Conservation (phyloP, 2,888 invertebrate species). For the Drosophila borealis region DNA sequence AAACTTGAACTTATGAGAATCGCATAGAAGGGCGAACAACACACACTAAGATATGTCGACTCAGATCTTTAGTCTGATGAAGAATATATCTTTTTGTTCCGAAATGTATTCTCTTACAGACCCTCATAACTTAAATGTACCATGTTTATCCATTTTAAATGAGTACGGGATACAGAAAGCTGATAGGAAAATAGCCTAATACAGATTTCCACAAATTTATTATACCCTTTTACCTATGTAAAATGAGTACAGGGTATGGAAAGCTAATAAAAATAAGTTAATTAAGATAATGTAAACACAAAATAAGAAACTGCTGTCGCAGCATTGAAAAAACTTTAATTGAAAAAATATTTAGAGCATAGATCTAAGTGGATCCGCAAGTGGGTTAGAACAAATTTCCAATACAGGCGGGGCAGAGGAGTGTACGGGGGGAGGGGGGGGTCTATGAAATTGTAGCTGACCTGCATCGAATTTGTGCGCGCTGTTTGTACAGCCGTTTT, state of each 20-base stretch:
- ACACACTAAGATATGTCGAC: background rate
- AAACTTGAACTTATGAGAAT: background rate
- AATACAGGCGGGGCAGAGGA: background rate
- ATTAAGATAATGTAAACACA: conserved; percentile 48
- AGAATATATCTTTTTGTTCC: too few relatives aligned
- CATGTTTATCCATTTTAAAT: too few relatives aligned
- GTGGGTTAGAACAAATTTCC: conserved; percentile 58
- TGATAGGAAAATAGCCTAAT: too few relatives aligned
- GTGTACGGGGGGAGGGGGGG: too few relatives aligned
- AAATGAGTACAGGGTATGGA: background rate
- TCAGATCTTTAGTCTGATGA: background rate
- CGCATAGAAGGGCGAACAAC: background rate
- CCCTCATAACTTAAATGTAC: too few relatives aligned
- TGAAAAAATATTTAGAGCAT: conserved; percentile 57
- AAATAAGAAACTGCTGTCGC: conserved; percentile 38
- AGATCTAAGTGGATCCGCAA: conserved; percentile 32
- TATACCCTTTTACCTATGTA: background rate
- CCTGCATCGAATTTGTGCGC: conserved; percentile 46
- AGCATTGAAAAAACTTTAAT: conserved; percentile 39
- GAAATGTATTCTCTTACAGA: too few relatives aligned
- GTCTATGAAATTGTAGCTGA: conserved; percentile 34
- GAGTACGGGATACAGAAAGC: too few relatives aligned
- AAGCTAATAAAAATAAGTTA: conserved; percentile 35
- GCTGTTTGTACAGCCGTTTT: conserved; percentile 20
- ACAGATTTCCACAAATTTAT: too few relatives aligned